Evolutionary conservation across 2,888 invertebrate species (phyloP), one percentile per base, ranked within the genome.

Genomic region (Spodoptera exigua): DNA sequence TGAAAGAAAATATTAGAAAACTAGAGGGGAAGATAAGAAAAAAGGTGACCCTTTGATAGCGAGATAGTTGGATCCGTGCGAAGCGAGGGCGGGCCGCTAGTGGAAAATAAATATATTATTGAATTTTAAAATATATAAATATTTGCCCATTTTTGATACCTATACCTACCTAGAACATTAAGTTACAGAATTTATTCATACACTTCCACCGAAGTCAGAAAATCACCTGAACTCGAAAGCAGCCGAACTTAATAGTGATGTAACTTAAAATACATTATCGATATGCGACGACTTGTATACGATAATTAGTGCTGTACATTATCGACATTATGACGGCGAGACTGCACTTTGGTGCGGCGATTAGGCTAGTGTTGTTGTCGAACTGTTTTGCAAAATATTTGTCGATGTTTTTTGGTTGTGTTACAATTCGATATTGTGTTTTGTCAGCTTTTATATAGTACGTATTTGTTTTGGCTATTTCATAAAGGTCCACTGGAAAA

Each of bases 291-390:
- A 75, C 58, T 79, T 74, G 75, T 76, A 63, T 75, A 78, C 80
- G 79, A 78, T 87, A 91, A 92, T 92, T 91, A 92, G 88, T 86
- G 89, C 71, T 71, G 88, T 91, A 87, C 85, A 87, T 92, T 89
- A 86, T 90, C 88, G 88, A 90, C 76, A 82, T 92, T 90, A 92
- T 85, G 89, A 84, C 75, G 89, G 84, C 91, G 90, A 86, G 92
- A 92, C 91, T 89, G 91, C 92, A 92, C 91, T 91, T 82, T 84
- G 79, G 74, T 74, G 69, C 65, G 80, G 82, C 85, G 84, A 87
- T 88, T 89, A 89, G 69, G 60, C 34, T 87, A 91, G 88, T 63
- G 89, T 43, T 79, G 89, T 48, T 60, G 44, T 14, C 10, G 9
- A 4, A 13, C 4, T 27, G 27, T 27, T 45, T 11, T 55, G 41